Base-by-base conservation (phyloP, 1,140 invertebrate species). In the Atta colombica region DNA sequence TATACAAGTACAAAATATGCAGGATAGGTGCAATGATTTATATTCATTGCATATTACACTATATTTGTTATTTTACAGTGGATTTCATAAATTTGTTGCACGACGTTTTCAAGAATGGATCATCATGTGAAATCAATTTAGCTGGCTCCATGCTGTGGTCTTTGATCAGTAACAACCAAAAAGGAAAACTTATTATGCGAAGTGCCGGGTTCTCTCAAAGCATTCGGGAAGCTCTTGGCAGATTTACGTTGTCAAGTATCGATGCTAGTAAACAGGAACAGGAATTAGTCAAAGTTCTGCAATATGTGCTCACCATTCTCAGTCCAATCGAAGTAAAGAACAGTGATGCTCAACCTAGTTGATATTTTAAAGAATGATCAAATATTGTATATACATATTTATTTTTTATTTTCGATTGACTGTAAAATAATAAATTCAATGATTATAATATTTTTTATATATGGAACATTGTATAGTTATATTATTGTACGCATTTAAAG, bases 151-250 rank as follows among this genome's bases (percentile, higher is more conserved):
- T 93, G 69, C 55, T 95, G 1, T 95, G 94, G 94, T 92, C 95
- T 0, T 60, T 95, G 21, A 85, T 95, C 8, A 90, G 90, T 25
- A 95, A 95, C 58, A 95, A 94, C 87, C 94, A 95, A 45, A 95
- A 95, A 74, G 95, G 91, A 65, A 95, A 95, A 85, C 86, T 95
- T 35, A 94, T 94, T 8, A 89, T 90, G 8, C 91, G 94, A 6
- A 93, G 87, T 55, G 90, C 92, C 25, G 94, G 95, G 7, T 94
- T 95, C 87, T 78, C 89, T 0, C 90, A 92, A 14, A 91, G 91
- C 49, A 92, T 95, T 49, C 93, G 94, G 58, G 92, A 94, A 77
- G 92, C 92, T 2, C 86, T 95, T 16, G 93, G 94, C 18, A 91
- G 92, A 74, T 71, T 94, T n/a, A 89, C 92, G 1, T 71, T 93